Conservation (phyloP, 1,140 invertebrate genomes). For the Papilio polytes region DNA sequence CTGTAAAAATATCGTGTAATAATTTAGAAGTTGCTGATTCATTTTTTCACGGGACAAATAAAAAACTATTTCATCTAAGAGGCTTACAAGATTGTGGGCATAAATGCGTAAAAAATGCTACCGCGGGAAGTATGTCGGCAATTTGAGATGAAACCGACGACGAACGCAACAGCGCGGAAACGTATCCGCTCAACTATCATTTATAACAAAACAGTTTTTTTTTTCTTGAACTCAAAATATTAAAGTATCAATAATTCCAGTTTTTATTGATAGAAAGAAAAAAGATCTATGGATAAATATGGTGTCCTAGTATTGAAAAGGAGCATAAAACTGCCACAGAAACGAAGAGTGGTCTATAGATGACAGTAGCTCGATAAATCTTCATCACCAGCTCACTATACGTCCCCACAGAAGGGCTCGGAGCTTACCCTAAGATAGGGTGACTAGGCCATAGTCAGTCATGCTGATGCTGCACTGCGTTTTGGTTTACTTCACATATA, state of each 20-base stretch:
- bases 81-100: conserved; percentile 11
- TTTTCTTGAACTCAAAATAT: not conserved
- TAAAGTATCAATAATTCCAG: not conserved
- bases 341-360: too few relatives aligned
- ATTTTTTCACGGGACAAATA: not conserved
- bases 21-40: not conserved
- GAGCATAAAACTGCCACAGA: too few relatives aligned
- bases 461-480: too few relatives aligned
- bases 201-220: not conserved
- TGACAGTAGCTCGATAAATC: too few relatives aligned
- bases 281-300: too few relatives aligned
- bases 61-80: not conserved
- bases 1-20: not conserved
- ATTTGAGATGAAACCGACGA: not conserved
- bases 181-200: not conserved
- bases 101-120: conserved; percentile 1
- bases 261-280: too few relatives aligned
- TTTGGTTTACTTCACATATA: too few relatives aligned
- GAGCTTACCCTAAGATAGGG: too few relatives aligned
- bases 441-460: too few relatives aligned
- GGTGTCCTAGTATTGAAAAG: too few relatives aligned
- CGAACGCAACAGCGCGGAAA: conserved; percentile 3
- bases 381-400: too few relatives aligned
- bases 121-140: not conserved
- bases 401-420: too few relatives aligned